phyloP scores from a whole-genome alignment of 2,888 invertebrate species.

The Drosophila meridionalis region DNA sequence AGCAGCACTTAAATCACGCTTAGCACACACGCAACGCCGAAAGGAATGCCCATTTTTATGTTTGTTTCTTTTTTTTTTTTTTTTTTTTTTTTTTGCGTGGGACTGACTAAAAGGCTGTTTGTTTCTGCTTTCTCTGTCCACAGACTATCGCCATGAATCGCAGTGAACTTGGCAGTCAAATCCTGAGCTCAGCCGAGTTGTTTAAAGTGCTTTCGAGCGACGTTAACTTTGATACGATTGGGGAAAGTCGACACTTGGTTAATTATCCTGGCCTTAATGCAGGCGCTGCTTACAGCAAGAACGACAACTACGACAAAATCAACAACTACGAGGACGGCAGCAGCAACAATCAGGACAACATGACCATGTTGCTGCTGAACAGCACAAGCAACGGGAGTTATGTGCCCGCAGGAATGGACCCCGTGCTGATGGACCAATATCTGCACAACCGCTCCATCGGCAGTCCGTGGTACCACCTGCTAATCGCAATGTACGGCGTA shows the following conservation, averaged over 20 bases:
- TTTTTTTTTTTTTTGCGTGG: background rate
- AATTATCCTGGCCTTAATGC: slow-evolving; percentile 29
- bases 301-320: background rate
- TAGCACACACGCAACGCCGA: slow-evolving; percentile 35
- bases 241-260: slow-evolving; percentile 43
- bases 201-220: slow-evolving; percentile 48
- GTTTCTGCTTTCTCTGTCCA: slow-evolving; percentile 15
- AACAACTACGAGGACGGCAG: slow-evolving; percentile 8
- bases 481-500: slow-evolving; percentile 90
- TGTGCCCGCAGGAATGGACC: slow-evolving; percentile 56
- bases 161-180: slow-evolving; percentile 46
- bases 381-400: slow-evolving; percentile 34
- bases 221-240: slow-evolving; percentile 44
- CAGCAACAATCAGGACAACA: slow-evolving; percentile 20
- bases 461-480: slow-evolving; percentile 88
- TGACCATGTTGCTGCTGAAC: slow-evolving; percentile 32
- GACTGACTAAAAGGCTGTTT: slow-evolving; percentile 14
- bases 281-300: slow-evolving; percentile 11
- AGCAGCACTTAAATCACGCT: slow-evolving; percentile 47
- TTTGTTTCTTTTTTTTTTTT: background rate
- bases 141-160: slow-evolving; percentile 76
- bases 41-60: background rate
- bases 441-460: slow-evolving; percentile 90
- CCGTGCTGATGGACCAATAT: slow-evolving; percentile 86
- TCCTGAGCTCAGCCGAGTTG: slow-evolving; percentile 44